phyloP scores from a whole-genome alignment of 2,888 invertebrate genomes.

The Pocota personata region DNA sequence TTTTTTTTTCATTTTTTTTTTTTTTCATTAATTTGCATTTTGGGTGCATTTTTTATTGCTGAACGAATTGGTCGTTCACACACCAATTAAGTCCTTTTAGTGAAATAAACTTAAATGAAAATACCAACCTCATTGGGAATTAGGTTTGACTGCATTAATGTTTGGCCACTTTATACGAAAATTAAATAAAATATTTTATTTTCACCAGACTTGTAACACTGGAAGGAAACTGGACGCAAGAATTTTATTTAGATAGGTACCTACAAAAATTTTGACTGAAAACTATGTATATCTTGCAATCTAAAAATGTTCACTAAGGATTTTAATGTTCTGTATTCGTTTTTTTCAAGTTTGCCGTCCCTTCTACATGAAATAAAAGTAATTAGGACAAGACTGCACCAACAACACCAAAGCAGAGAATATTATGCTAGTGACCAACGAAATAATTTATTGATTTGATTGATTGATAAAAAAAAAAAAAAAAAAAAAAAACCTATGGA shows the following conservation, averaged over 20 bases:
- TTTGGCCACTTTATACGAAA: conserved; percentile 25
- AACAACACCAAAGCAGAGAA: conserved; percentile 32
- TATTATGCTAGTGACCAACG: conserved; percentile 30
- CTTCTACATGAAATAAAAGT: background rate
- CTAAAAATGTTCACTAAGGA: conserved; percentile 41
- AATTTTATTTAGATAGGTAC: conserved; percentile 60
- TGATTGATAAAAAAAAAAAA: conserved; percentile 64
- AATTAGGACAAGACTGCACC: conserved; percentile 29
- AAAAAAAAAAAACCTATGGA: background rate
- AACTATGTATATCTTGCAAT: conserved; percentile 55
- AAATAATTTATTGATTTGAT: conserved; percentile 70
- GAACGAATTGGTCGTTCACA: background rate
- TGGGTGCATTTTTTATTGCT: conserved; percentile 1
- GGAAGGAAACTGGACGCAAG: conserved; percentile 37
- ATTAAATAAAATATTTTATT: background rate
- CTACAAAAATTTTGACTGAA: conserved; percentile 52
- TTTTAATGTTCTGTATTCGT: background rate
- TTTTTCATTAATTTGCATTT: background rate
- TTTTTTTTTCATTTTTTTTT: background rate
- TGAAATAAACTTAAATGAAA: background rate
- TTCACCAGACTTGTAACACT: conserved; percentile 7
- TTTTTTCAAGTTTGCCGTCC: background rate
- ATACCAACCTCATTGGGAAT: conserved; percentile 66
- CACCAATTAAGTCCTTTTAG: conserved; percentile 16
- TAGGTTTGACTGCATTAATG: conserved; percentile 55